A percentile compares a stretch with the other conserved stretches of the same genome.
These are phyloP conservation scores for Pseudomyrmex dendroicus DNA, from an alignment of 1,140 invertebrate genomes.

Conservation along the genomic window DNA sequence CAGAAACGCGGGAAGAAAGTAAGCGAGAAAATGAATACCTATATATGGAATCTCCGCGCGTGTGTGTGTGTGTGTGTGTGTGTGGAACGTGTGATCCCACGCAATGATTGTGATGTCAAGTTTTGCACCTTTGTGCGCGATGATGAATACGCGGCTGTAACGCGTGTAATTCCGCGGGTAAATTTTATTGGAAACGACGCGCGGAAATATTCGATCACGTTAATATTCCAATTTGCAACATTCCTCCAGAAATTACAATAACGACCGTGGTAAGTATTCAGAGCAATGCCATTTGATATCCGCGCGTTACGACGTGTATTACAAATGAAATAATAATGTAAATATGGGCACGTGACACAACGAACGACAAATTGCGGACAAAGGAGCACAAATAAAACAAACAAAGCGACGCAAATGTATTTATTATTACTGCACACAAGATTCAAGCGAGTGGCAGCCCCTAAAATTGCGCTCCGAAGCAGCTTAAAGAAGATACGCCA, in stretches of 20 bases:
- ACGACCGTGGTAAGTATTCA: too few relatives aligned
- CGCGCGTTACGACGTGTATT: neutral
- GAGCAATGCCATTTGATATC: too few relatives aligned
- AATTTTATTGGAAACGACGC: neutral
- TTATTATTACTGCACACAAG: conserved; percentile 18
- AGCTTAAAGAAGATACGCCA: neutral
- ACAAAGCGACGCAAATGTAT: conserved; percentile 30
- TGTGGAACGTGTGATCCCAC: too few relatives aligned
- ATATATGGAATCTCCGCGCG: too few relatives aligned
- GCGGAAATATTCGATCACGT: neutral
- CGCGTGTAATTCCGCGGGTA: neutral
- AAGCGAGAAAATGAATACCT: conserved; percentile 35
- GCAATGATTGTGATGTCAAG: neutral
- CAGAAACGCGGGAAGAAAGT: conserved; percentile 32
- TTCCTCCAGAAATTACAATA: neutral
- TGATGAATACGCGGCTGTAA: conserved; percentile 12
- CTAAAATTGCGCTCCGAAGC: neutral
- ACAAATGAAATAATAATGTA: neutral
- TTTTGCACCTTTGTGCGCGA: neutral
- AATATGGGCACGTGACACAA: neutral
- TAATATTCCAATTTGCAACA: conserved; percentile 21
- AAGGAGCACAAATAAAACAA: conserved; percentile 4
- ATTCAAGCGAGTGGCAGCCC: neutral
- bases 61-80: too few relatives aligned
- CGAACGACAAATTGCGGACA: conserved; percentile 6